A percentile compares a stretch with the other conserved stretches of the same genome.
Evolutionary conservation across 2,113 vertebrate species (phyloP).

Genomic region (Haliaeetus leucogaster): DNA sequence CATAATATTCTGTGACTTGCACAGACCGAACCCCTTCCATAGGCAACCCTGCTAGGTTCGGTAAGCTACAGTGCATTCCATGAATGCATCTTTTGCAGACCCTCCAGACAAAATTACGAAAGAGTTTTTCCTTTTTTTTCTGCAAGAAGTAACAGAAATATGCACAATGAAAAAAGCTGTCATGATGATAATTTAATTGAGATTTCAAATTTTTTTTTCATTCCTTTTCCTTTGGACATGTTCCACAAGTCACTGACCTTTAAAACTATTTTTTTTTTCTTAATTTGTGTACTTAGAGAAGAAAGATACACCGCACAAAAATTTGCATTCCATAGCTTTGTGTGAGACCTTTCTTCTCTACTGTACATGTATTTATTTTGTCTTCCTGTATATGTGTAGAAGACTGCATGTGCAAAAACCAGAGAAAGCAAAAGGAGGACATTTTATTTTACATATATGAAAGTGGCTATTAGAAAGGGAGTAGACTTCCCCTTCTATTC

Average conservation of each 20-base stretch:
- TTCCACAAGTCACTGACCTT: neutral
- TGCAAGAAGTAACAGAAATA: conserved; percentile 31
- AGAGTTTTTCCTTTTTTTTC: conserved; percentile 14
- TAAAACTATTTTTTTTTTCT: neutral
- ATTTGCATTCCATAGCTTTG: neutral
- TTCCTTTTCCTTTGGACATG: neutral
- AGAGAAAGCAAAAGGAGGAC: neutral
- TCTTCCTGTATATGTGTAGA: neutral
- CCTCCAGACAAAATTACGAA: neutral
- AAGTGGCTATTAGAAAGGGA: neutral
- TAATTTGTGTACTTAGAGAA: neutral
- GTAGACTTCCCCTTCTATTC: neutral
- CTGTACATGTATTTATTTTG: neutral
- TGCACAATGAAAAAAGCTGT: conserved; percentile 6
- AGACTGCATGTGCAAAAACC: neutral
- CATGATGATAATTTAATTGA: conserved; percentile 31
- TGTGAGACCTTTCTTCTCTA: neutral
- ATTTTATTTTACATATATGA: neutral
- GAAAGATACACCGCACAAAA: neutral
- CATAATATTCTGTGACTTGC: neutral
- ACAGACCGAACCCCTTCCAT: neutral
- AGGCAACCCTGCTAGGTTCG: neutral
- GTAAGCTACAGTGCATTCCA: conserved; percentile 1
- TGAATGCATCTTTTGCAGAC: neutral
- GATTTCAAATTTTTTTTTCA: neutral